phyloP scores from a whole-genome alignment of 2,797 vertebrate genomes.

The Telmatherina bonti region DNA sequence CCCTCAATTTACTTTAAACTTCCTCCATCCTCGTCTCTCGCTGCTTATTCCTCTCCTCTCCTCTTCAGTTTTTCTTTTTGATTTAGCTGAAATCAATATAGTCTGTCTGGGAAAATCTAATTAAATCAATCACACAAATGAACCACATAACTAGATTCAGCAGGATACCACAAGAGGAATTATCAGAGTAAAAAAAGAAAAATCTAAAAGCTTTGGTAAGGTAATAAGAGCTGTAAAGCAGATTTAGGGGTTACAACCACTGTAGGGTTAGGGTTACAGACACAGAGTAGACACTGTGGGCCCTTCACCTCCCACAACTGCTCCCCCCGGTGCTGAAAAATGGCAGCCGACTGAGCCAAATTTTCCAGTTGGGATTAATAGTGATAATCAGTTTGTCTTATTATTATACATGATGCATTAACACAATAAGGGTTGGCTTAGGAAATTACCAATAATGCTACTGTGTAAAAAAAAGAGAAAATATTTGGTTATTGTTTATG shows the following conservation, averaged over 20 bases:
- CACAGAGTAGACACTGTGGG: too few species aligned
- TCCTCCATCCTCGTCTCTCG: not conserved
- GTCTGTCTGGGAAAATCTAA: conserved; percentile 31
- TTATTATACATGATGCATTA: too few species aligned
- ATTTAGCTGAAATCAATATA: conserved; percentile 19
- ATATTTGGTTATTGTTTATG: not conserved
- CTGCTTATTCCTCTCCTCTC: conserved; percentile 3
- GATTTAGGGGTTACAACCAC: not conserved
- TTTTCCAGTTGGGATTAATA: too few species aligned
- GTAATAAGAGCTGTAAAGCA: not conserved
- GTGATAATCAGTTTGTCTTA: too few species aligned
- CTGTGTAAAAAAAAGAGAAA: not conserved
- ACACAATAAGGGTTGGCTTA: not conserved
- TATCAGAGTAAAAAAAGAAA: not conserved
- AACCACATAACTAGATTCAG: conserved; percentile 10
- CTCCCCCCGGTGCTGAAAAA: too few species aligned
- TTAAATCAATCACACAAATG: conserved; percentile 31
- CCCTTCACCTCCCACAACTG: too few species aligned
- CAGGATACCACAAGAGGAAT: not conserved
- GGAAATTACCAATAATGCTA: not conserved
- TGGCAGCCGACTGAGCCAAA: too few species aligned
- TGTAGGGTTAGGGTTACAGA: too few species aligned
- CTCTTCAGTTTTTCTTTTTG: not conserved
- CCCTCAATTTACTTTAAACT: not conserved
- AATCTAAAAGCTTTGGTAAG: not conserved